phyloP scores from a whole-genome alignment of 2,797 vertebrate genomes.

The Urosaurus nigricauda region DNA sequence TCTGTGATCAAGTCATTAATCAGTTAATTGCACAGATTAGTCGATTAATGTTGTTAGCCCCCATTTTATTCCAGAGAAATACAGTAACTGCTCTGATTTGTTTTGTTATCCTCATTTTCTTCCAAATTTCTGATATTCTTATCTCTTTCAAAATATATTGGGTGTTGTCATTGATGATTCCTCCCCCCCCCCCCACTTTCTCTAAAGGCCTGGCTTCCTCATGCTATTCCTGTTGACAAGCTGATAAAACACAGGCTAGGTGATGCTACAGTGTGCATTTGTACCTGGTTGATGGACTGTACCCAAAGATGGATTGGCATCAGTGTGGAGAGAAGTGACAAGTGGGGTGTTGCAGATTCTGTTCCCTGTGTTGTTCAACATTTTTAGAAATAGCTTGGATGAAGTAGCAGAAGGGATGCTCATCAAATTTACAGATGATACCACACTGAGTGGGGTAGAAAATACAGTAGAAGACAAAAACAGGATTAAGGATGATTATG shows the following conservation, averaged over 20 bases:
- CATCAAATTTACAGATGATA: not conserved
- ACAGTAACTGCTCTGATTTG: not conserved
- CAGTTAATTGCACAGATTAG: conserved; percentile 28
- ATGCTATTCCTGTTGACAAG: not conserved
- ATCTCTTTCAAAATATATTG: not conserved
- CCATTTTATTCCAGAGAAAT: conserved; percentile 17
- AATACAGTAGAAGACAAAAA: not conserved
- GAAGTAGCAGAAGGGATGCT: not conserved
- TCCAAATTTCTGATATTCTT: not conserved
- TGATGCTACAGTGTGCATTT: not conserved
- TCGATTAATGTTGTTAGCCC: conserved; percentile 27
- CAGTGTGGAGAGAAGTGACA: not conserved
- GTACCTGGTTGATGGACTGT: not conserved
- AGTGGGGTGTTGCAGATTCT: not conserved
- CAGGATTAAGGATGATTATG: not conserved
- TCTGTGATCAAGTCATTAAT: conserved; percentile 33
- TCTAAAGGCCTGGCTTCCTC: not conserved
- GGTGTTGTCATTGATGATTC: not conserved
- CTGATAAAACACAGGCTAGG: not conserved
- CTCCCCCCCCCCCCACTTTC: not conserved
- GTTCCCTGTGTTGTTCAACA: not conserved
- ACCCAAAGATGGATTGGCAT: not conserved
- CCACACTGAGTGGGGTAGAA: not conserved
- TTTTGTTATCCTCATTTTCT: conserved; percentile 12
- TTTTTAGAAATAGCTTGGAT: conserved; percentile 4